These are phyloP conservation scores for Nanger granti DNA, from an alignment of 2,113 vertebrate species.

Conservation along the genomic window DNA sequence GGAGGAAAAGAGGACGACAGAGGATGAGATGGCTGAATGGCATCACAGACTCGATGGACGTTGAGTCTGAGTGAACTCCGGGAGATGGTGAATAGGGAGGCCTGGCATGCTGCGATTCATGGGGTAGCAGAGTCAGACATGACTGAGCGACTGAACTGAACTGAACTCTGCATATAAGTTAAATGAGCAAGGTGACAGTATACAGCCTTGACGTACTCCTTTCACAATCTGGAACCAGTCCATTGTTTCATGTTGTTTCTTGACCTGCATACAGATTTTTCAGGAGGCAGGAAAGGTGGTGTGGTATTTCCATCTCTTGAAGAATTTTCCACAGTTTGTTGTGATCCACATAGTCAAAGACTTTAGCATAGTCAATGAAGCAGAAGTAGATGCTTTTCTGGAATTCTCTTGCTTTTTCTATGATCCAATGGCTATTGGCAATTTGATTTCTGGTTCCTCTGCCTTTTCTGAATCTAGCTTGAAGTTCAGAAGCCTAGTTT, in stretches of 20 bases:
- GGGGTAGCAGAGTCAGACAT: no score
- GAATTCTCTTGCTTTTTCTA: not conserved
- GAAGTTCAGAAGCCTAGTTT: not conserved
- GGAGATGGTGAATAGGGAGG: no score
- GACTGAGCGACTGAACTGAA: no score
- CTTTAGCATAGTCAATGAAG: not conserved
- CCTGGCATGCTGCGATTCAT: no score
- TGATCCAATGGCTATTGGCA: not conserved
- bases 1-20: no score
- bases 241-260: not conserved
- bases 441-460: not conserved
- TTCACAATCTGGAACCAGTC: not conserved
- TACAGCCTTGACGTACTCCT: not conserved
- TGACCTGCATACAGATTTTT: not conserved
- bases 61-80: no score
- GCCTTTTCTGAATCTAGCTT: not conserved
- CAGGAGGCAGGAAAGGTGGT: not conserved
- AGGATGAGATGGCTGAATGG: no score
- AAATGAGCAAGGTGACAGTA: not conserved
- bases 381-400: not conserved
- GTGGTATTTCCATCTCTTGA: not conserved
- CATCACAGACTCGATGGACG: no score
- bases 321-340: not conserved
- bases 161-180: not conserved
- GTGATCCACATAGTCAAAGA: not conserved